Percentiles rank a stretch among this genome's conserved stretches.
Evolutionary conservation across 2,113 vertebrate species (phyloP).

Genomic region (Bubo scandiacus): DNA sequence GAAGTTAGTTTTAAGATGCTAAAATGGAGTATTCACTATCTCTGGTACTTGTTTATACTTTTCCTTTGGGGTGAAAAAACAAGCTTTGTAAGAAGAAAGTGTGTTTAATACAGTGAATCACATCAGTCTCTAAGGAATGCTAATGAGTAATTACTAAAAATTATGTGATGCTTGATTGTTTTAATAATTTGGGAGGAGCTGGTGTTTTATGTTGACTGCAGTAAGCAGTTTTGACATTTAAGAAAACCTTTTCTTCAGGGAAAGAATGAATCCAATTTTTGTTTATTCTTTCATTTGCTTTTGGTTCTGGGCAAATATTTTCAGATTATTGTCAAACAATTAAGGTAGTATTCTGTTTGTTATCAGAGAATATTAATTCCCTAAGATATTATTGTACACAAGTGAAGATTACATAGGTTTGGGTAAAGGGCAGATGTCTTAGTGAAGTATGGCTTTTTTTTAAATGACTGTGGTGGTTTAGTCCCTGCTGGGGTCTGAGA

Average conservation of each 20-base stretch:
- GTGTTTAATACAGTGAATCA: constrained; percentile 25
- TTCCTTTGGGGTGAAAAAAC: constrained; percentile 19
- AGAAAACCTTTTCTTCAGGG: constrained; percentile 2
- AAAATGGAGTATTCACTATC: background rate
- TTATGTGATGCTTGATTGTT: constrained; percentile 63
- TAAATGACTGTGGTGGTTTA: background rate
- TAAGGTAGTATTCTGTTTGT: constrained; percentile 41
- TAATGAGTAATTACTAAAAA: constrained; percentile 73
- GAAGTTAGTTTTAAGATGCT: background rate
- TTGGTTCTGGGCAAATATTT: constrained; percentile 25
- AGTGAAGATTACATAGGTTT: constrained; percentile 23
- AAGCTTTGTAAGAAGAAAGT: background rate
- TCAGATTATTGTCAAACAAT: constrained; percentile 34
- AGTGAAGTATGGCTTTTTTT: background rate
- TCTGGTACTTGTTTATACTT: background rate
- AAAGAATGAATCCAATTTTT: constrained; percentile 11
- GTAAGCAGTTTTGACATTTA: constrained; percentile 38
- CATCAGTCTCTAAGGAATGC: constrained; percentile 58
- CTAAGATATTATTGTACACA: constrained; percentile 24
- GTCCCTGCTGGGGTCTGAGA: too few relatives aligned
- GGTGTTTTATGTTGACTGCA: constrained; percentile 43
- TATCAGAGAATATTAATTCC: constrained; percentile 36
- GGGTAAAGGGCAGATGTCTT: constrained; percentile 51
- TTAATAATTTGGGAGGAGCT: constrained; percentile 66
- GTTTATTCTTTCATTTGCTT: constrained; percentile 30